These are phyloP conservation scores for Sapajus apella DNA, from an alignment of 2,113 vertebrate genomes.

Conservation along the genomic window DNA sequence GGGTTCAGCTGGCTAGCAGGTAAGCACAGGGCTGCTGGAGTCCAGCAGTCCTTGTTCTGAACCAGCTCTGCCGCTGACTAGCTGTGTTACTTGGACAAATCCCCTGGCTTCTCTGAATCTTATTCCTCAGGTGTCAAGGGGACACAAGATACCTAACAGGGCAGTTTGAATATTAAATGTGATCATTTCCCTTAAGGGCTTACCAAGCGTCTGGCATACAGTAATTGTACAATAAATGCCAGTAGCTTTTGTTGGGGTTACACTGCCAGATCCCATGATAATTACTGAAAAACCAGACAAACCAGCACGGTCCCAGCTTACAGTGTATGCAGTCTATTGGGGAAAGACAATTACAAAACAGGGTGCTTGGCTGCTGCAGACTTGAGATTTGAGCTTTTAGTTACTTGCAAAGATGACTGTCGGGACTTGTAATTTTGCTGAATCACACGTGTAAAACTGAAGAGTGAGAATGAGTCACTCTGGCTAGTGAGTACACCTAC, in stretches of 20 bases:
- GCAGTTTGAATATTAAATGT: neutral
- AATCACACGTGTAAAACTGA: constrained; percentile 49
- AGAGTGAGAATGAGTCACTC: constrained; percentile 49
- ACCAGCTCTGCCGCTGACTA: neutral
- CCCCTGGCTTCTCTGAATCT: neutral
- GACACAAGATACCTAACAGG: neutral
- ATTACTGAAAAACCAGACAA: neutral
- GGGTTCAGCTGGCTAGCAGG: neutral
- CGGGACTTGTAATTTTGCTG: constrained; percentile 22
- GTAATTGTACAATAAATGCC: neutral
- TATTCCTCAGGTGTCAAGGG: neutral
- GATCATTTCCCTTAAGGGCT: neutral
- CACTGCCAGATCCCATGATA: neutral
- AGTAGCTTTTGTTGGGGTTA: neutral
- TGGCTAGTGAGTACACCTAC: constrained; percentile 61
- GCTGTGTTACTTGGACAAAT: neutral
- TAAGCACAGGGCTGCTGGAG: neutral
- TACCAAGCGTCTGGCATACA: neutral
- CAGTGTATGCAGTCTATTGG: neutral
- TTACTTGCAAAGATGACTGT: neutral
- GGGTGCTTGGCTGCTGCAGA: neutral
- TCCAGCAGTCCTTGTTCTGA: neutral
- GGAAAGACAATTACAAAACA: neutral
- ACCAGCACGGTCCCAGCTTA: neutral
- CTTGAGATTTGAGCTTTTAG: neutral